Percentiles rank a stretch among this genome's conserved stretches.
Conservation (phyloP, 1,140 invertebrate genomes). For the Drosophila melanica region DNA sequence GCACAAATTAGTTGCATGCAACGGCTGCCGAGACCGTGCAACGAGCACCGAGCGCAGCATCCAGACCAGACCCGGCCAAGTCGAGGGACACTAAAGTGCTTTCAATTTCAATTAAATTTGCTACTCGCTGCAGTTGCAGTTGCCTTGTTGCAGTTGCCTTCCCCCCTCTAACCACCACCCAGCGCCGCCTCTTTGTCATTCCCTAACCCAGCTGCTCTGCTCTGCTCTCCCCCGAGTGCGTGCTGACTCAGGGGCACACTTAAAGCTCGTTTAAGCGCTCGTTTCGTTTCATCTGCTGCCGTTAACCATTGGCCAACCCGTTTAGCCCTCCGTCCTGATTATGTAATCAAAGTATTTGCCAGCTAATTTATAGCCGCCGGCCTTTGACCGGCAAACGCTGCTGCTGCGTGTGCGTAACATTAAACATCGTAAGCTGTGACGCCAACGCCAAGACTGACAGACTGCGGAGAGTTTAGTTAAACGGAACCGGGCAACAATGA, state of each 20-base stretch:
- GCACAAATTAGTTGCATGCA: constrained; percentile 82
- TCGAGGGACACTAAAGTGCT: constrained; percentile 78
- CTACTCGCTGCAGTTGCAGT: constrained; percentile 54
- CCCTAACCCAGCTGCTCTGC: constrained; percentile 6
- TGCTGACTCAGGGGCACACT: constrained; percentile 81
- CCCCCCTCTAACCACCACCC: neutral
- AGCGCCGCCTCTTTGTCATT: too few species aligned
- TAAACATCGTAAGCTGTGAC: constrained; percentile 15
- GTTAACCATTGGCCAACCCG: constrained; percentile 28
- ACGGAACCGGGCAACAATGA: neutral
- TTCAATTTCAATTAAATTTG: constrained; percentile 83
- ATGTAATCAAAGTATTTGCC: constrained; percentile 82
- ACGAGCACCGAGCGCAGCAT: constrained; percentile 10
- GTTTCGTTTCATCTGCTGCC: constrained; percentile 65
- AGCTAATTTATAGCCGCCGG: constrained; percentile 75
- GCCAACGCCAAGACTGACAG: constrained; percentile 1
- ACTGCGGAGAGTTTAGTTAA: too few species aligned
- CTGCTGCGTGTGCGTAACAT: constrained; percentile 49
- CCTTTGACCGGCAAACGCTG: constrained; percentile 55
- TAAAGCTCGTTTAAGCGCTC: constrained; percentile 76
- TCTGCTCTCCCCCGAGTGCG: constrained; percentile 32
- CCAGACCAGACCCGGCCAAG: constrained; percentile 27
- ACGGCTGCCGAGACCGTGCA: constrained; percentile 27
- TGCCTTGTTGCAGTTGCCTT: constrained; percentile 32
- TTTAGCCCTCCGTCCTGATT: constrained; percentile 60